Percentiles rank a stretch among this genome's conserved stretches.
These are phyloP conservation scores for Drepanosiphum platanoidis DNA, from an alignment of 2,888 invertebrate genomes.

Conservation along the genomic window DNA sequence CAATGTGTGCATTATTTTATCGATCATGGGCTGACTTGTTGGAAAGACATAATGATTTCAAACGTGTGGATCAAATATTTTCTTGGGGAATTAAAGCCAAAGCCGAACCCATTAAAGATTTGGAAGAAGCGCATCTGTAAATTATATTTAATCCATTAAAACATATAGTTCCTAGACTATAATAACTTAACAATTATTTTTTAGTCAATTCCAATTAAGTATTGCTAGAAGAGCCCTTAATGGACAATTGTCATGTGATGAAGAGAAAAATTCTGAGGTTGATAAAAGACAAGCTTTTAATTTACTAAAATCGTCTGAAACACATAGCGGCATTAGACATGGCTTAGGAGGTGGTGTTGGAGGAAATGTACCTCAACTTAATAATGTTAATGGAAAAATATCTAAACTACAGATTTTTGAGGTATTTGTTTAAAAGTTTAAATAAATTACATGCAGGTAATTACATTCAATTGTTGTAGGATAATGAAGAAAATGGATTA, in stretches of 20 bases:
- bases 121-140: constrained; percentile 79
- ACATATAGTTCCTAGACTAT: background rate
- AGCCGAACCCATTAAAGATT: constrained; percentile 83
- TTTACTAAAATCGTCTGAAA: constrained; percentile 67
- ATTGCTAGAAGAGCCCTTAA: constrained; percentile 75
- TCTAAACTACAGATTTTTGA: constrained; percentile 28
- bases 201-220: constrained; percentile 78
- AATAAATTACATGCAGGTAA: background rate
- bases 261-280: constrained; percentile 72
- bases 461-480: constrained; percentile 20
- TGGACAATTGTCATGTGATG: constrained; percentile 55
- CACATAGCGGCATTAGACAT: constrained; percentile 69
- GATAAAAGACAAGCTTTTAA: constrained; percentile 75
- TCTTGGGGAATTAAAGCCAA: constrained; percentile 78
- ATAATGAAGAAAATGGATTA: constrained; percentile 34
- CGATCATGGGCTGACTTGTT: constrained; percentile 90
- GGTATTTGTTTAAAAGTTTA: background rate
- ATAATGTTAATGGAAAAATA: constrained; percentile 7
- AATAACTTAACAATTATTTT: constrained; percentile 64
- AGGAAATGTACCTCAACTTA: constrained; percentile 66
- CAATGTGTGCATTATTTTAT: constrained; percentile 84
- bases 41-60: constrained; percentile 83
- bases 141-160: constrained; percentile 67
- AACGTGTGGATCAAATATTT: constrained; percentile 84
- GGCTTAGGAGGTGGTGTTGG: constrained; percentile 68